These are phyloP conservation scores for Hippasteria phrygiana DNA, from an alignment of 53 echinoderm and acorn worm species.

Conservation along the genomic window DNA sequence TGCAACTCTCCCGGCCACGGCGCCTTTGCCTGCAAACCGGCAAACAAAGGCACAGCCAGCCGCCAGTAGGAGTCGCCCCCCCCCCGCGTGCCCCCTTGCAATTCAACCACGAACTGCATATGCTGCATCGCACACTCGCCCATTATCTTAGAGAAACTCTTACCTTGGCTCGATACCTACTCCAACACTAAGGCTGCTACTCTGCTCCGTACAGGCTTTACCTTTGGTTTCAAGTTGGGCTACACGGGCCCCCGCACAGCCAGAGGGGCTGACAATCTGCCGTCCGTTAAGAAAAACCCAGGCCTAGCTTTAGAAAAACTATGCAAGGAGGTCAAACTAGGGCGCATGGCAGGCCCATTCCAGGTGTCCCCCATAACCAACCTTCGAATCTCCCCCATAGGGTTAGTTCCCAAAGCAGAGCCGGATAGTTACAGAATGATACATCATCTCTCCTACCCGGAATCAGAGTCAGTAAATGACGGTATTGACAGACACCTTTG, in stretches of 20 bases:
- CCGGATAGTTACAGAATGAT: conserved; percentile 7
- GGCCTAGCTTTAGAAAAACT: not conserved
- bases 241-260: not conserved
- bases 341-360: conserved; percentile 31
- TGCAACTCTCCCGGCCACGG: not conserved
- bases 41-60: not conserved
- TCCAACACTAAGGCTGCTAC: not conserved
- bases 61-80: not conserved
- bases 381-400: conserved; percentile 17
- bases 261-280: not conserved
- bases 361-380: not conserved
- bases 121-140: not conserved
- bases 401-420: not conserved
- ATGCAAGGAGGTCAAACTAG: not conserved
- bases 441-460: conserved; percentile 20
- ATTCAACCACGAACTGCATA: not conserved
- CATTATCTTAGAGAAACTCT: not conserved
- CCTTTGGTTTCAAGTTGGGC: not conserved
- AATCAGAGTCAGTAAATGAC: conserved; percentile 17
- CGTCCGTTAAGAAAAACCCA: not conserved
- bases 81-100: not conserved
- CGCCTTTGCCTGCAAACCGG: not conserved
- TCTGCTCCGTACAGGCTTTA: not conserved
- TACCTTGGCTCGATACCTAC: not conserved
- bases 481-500: conserved; percentile 10